phyloP scores from a whole-genome alignment of 2,113 vertebrate genomes.

The Apus apus region DNA sequence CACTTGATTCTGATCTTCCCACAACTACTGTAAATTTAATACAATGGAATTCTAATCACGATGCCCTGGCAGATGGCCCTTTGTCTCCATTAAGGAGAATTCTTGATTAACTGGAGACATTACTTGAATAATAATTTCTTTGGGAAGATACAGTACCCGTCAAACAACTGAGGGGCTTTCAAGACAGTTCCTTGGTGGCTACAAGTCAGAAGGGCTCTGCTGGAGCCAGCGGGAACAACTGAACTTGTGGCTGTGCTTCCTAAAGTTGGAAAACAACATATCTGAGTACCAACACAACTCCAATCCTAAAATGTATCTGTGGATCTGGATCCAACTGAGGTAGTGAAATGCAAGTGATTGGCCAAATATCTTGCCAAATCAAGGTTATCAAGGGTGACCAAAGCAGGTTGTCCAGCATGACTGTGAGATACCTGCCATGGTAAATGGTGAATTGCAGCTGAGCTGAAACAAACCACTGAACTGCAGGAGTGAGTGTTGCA shows the following conservation, averaged over 20 bases:
- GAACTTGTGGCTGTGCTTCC: accelerated
- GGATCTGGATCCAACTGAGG: not conserved
- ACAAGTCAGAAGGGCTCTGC: not conserved
- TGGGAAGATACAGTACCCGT: not conserved
- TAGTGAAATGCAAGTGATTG: not conserved
- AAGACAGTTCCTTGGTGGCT: accelerated
- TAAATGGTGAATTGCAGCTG: not conserved
- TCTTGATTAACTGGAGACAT: not conserved
- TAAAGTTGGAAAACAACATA: not conserved
- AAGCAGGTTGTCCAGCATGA: no score
- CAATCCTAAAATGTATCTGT: not conserved
- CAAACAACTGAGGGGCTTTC: not conserved
- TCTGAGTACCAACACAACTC: not conserved
- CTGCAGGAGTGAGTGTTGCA: not conserved
- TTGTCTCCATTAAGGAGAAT: not conserved
- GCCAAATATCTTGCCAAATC: not conserved
- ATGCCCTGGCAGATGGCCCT: not conserved
- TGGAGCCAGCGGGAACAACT: not conserved
- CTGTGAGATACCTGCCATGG: not conserved
- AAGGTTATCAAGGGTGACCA: not conserved
- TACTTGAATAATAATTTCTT: not conserved
- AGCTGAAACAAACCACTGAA: not conserved
- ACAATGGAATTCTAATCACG: not conserved
- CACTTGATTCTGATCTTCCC: not conserved
- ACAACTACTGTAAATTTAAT: not conserved